Conservation (phyloP, 2,888 invertebrate genomes). For the Agrochola litura region DNA sequence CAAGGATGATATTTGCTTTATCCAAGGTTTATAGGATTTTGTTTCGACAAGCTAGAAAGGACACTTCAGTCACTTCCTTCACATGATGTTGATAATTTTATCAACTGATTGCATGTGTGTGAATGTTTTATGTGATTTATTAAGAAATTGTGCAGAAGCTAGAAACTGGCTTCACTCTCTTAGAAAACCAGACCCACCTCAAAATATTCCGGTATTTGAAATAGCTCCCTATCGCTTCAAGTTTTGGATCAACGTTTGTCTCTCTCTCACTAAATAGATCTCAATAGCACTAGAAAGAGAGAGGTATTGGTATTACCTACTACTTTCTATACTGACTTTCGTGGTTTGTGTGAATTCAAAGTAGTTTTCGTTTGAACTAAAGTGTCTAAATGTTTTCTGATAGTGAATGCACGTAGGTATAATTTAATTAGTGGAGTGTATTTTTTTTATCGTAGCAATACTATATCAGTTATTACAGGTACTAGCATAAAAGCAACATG, state of each 20-base stretch:
- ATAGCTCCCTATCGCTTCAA: background rate
- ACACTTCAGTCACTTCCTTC: conserved; percentile 12
- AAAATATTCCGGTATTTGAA: background rate
- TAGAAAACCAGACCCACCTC: background rate
- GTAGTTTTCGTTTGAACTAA: background rate
- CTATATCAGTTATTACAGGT: background rate
- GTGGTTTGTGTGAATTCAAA: background rate
- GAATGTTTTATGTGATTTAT: background rate
- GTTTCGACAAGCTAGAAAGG: conserved; percentile 13
- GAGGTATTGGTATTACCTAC: conserved; percentile 37
- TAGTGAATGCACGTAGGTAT: background rate
- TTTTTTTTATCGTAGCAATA: conserved; percentile 22
- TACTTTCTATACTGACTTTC: background rate
- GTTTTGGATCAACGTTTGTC: conserved; percentile 35
- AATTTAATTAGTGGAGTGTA: too few relatives aligned
- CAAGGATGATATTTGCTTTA: conserved; percentile 30
- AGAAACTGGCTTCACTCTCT: background rate
- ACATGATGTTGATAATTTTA: background rate
- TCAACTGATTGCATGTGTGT: background rate
- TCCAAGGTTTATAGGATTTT: conserved; percentile 10
- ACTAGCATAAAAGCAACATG: background rate
- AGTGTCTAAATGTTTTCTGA: too few relatives aligned
- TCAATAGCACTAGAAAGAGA: conserved; percentile 38
- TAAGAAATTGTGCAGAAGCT: background rate
- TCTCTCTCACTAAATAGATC: conserved; percentile 36